Evolutionary conservation across 2,888 invertebrate species (phyloP).

Genomic region (Drosophila seclusa): DNA sequence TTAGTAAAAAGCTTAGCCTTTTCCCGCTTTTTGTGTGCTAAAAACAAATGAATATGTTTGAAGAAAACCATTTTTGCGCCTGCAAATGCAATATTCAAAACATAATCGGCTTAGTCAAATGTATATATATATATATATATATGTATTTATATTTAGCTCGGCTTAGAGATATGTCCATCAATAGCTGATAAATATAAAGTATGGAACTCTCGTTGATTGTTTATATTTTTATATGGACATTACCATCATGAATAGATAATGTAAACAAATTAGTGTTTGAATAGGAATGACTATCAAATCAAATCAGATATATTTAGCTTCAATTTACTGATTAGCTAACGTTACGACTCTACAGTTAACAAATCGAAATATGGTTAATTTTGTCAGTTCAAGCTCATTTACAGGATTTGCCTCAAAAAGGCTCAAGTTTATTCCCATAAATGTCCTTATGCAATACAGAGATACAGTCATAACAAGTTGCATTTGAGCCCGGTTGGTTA

Average conservation of each 20-base stretch:
- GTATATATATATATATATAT: not conserved
- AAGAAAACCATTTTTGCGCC: not conserved
- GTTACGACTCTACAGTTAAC: not conserved
- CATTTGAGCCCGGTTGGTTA: not conserved
- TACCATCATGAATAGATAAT: not conserved
- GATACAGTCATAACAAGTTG: not conserved
- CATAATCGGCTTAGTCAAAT: not conserved
- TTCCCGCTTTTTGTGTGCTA: conserved; percentile 1
- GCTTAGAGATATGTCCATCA: not conserved
- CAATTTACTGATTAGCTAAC: too few relatives aligned
- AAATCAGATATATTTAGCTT: not conserved
- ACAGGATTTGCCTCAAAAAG: not conserved
- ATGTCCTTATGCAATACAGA: not conserved
- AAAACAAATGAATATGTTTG: not conserved
- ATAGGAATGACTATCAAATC: too few relatives aligned
- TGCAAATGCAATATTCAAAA: not conserved
- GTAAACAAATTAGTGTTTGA: not conserved
- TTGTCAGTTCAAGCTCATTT: not conserved
- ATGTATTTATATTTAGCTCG: not conserved
- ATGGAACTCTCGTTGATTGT: not conserved
- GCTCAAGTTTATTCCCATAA: too few relatives aligned
- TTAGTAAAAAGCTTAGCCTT: not conserved
- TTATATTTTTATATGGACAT: not conserved
- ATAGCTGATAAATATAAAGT: not conserved
- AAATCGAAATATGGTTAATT: not conserved